Base-by-base conservation (phyloP, 1,140 invertebrate genomes). In the Neodiprion lecontei region DNA sequence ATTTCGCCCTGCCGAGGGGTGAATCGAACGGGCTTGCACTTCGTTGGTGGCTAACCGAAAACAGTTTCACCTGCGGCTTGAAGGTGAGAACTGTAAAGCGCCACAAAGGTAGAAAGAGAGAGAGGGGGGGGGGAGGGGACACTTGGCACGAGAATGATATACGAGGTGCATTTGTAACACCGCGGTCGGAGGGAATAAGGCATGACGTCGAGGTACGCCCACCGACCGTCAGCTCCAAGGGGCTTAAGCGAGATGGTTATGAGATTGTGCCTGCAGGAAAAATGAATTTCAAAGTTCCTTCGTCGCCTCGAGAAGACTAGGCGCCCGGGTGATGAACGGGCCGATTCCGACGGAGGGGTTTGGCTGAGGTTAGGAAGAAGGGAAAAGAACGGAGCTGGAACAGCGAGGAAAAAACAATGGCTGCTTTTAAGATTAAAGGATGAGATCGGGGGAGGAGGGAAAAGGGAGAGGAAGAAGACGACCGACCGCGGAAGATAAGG, bases 1-100 rank as follows among this genome's bases (percentile, higher is more conserved):
- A 87, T 87, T 86, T 17, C 85, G 79, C 75, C 85, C 84, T 87
- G 85, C 80, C 85, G 84, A 73, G 82, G 84, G 73, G 10, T 11
- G n/a, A 53, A 53, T 53, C 1, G n/a, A 53, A 53, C 50, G 50
- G 50, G 50, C 10, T 53, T 53, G 17, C 17, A 53, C n/a, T 53
- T 53, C 50, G 50, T 53, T n/a, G 17, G 17, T 21, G 17, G 17
- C 0, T 21, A 21, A 21, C 17, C 17, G 17, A 21, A 21, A 21
- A 21, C 17, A 21, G 17, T 21, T 21, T 21, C 17, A 21, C 17
- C 17, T 21, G 17, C 17, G 17, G 17, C 17, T 21, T 21, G 17
- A 21, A 21, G 17, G 17, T 21, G 17, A 21, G 17, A 21, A 21
- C 17, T 21, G 17, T 21, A 21, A 21, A 21, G 17, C 17, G 17